Percentiles rank a stretch among this genome's conserved stretches.
These are phyloP conservation scores for Marmota monax DNA, from an alignment of 2,113 vertebrate genomes.

Conservation along the genomic window DNA sequence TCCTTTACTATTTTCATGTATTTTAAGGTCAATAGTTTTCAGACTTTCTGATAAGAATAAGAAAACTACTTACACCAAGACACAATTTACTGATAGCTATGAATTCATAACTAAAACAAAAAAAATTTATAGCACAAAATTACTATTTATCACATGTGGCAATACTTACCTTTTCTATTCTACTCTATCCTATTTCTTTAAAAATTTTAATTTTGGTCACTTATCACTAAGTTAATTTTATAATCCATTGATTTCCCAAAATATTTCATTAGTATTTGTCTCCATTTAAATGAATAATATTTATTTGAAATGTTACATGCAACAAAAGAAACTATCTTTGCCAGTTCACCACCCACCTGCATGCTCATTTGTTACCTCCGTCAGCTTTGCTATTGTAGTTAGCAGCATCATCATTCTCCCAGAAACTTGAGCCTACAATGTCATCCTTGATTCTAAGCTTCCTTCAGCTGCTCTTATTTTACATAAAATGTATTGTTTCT, in stretches of 20 bases:
- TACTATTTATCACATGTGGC: neutral
- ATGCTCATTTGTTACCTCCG: neutral
- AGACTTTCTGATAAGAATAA: neutral
- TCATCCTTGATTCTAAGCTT: neutral
- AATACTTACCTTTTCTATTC: neutral
- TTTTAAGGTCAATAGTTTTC: neutral
- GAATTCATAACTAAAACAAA: neutral
- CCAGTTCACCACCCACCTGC: neutral
- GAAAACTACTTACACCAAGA: neutral
- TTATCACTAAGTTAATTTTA: neutral
- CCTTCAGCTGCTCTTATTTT: neutral
- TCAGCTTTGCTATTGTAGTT: neutral
- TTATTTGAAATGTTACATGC: neutral
- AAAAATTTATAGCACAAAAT: neutral
- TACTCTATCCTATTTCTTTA: slow-evolving; percentile 9
- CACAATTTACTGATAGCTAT: neutral
- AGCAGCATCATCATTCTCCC: neutral
- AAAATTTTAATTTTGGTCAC: neutral
- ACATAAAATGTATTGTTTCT: neutral
- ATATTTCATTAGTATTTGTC: neutral
- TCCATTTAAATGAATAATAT: neutral
- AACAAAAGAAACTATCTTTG: neutral
- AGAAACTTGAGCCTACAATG: neutral
- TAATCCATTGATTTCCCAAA: neutral
- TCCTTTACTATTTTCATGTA: neutral